phyloP scores from a whole-genome alignment of 2,797 vertebrate species.

The Sebastes baramenuke region DNA sequence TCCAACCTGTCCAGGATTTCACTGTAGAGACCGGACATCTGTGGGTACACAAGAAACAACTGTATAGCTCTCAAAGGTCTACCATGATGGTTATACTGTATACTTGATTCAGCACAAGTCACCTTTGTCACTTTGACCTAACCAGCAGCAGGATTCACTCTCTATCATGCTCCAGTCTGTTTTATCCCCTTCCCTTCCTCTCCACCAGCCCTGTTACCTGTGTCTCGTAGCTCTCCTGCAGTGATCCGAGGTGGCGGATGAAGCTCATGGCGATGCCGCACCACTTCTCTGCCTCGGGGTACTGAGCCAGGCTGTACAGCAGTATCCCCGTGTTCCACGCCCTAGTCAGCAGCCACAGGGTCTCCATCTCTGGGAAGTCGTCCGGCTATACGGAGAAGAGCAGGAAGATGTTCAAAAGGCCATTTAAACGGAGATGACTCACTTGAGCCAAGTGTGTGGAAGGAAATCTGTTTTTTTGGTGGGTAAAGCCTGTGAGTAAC shows the following conservation, averaged over 20 bases:
- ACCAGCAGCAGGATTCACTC: slow-evolving; percentile 4
- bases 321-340: slow-evolving; percentile 93
- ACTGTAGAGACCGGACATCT: slow-evolving; percentile 89
- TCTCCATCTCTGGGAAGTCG: slow-evolving; percentile 88
- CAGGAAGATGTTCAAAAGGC: slow-evolving; percentile 53
- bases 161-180: background rate
- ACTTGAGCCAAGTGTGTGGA: slow-evolving; percentile 9
- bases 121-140: background rate
- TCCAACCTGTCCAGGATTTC: slow-evolving; percentile 87
- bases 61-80: background rate
- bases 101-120: background rate
- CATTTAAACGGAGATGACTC: slow-evolving; percentile 41
- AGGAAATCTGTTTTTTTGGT: slow-evolving; percentile 17
- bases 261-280: slow-evolving; percentile 89
- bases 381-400: slow-evolving; percentile 74
- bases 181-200: background rate
- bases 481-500: slow-evolving; percentile 21
- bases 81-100: background rate
- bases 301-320: slow-evolving; percentile 85
- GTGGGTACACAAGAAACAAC: slow-evolving; percentile 44
- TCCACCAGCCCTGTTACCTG: slow-evolving; percentile 77
- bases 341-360: slow-evolving; percentile 91
- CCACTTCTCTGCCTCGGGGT: slow-evolving; percentile 89
- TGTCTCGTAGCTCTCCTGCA: slow-evolving; percentile 89
- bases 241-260: slow-evolving; percentile 84